Evolutionary conservation across 2,888 invertebrate genomes (phyloP).

Genomic region (Amorpha juglandis): DNA sequence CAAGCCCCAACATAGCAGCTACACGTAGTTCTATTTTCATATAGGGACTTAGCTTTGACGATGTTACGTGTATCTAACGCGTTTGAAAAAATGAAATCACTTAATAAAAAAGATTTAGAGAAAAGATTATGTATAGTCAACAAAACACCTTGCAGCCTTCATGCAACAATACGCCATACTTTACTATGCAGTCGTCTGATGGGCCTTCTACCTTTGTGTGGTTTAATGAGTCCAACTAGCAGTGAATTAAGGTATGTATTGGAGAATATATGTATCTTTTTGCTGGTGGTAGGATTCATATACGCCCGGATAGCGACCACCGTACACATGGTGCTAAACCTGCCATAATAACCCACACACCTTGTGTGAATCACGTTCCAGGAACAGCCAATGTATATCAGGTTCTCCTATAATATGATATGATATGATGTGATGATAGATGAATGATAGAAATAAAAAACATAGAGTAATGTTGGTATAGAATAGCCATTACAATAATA

Average conservation of each 20-base stretch:
- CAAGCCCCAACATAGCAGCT: neutral
- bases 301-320: too few species aligned
- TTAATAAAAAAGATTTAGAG: neutral
- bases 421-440: too few species aligned
- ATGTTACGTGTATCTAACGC: neutral
- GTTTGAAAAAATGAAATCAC: neutral
- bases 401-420: too few species aligned
- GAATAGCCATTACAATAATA: too few species aligned
- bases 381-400: too few species aligned
- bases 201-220: slow-evolving; percentile 54
- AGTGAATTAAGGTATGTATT: slow-evolving; percentile 44
- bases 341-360: too few species aligned
- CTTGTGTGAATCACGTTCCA: too few species aligned
- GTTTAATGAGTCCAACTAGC: slow-evolving; percentile 43
- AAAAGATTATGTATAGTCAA: neutral
- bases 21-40: neutral
- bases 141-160: slow-evolving; percentile 42
- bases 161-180: slow-evolving; percentile 46
- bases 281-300: too few species aligned
- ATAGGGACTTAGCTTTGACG: neutral
- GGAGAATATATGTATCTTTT: too few species aligned
- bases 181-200: slow-evolving; percentile 49
- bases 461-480: too few species aligned
- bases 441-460: too few species aligned
- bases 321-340: too few species aligned